Evolutionary conservation across 2,888 invertebrate genomes (phyloP).

Genomic region (Sphaeridia pumilis): DNA sequence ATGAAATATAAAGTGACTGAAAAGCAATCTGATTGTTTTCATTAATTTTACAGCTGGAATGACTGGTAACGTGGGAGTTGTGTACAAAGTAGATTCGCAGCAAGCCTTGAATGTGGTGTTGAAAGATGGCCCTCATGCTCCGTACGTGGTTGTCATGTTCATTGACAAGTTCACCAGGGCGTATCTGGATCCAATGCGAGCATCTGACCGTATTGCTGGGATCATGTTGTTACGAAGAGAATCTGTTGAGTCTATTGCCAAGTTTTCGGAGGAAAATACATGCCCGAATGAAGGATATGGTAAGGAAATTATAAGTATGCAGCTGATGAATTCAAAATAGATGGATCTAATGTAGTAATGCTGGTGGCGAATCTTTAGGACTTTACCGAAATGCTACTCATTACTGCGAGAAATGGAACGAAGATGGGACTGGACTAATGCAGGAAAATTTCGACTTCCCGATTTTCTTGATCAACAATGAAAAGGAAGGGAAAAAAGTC

Average conservation of each 20-base stretch:
- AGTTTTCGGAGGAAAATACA: conserved; percentile 51
- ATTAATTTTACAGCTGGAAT: conserved; percentile 49
- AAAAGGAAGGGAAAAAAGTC: conserved; percentile 49
- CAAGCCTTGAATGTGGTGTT: conserved; percentile 56
- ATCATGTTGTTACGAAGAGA: conserved; percentile 40
- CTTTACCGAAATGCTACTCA: conserved; percentile 11
- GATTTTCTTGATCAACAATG: conserved; percentile 60
- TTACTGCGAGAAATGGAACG: conserved; percentile 55
- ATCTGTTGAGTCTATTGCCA: conserved; percentile 27
- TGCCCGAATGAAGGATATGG: conserved; percentile 72
- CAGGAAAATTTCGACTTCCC: conserved; percentile 76
- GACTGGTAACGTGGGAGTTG: conserved; percentile 70
- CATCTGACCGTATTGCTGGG: conserved; percentile 42
- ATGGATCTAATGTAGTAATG: not conserved
- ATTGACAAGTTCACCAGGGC: conserved; percentile 50
- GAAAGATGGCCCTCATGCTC: conserved; percentile 56
- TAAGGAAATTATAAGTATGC: conserved; percentile 39
- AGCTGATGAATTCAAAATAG: not conserved
- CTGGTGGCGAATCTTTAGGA: not conserved
- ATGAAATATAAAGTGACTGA: not conserved
- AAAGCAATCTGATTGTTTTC: too few relatives aligned
- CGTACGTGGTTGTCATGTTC: conserved; percentile 64
- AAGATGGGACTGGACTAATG: conserved; percentile 59
- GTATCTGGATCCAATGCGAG: conserved; percentile 37
- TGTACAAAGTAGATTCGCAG: conserved; percentile 56